A percentile compares a stretch with the other conserved stretches of the same genome.
phyloP scores from a whole-genome alignment of 2,797 vertebrate species.

The Falco peregrinus region DNA sequence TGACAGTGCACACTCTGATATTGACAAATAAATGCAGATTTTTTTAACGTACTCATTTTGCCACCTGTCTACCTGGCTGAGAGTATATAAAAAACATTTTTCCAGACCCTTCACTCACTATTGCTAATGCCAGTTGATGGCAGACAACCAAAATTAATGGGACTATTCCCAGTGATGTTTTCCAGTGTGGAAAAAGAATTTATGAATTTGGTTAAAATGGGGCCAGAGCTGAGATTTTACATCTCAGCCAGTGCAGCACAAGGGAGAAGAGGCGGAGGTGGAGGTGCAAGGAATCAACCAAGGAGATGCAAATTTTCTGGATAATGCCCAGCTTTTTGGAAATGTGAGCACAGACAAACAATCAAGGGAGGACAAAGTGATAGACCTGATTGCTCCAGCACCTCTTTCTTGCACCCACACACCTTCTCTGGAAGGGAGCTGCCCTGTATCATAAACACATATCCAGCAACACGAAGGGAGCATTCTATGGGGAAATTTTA shows the following conservation, averaged over 20 bases:
- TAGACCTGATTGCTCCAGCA: neutral
- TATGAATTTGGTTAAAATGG: neutral
- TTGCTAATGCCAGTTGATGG: neutral
- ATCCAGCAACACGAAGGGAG: neutral
- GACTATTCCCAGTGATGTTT: neutral
- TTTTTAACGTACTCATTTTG: conserved; percentile 69
- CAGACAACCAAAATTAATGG: neutral
- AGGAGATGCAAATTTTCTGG: neutral
- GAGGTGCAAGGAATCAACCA: neutral
- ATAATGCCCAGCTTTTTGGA: neutral
- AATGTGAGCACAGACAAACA: neutral
- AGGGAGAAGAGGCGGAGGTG: neutral
- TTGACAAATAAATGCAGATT: conserved; percentile 81
- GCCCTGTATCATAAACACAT: neutral
- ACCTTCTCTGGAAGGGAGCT: neutral
- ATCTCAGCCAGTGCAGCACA: neutral
- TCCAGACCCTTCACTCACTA: neutral
- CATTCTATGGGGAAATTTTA: neutral
- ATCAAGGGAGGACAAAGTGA: neutral
- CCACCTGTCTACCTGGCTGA: conserved; percentile 70
- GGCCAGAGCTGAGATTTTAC: neutral
- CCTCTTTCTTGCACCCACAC: neutral
- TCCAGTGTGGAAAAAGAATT: neutral
- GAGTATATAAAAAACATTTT: conserved; percentile 39
- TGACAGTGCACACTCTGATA: conserved; percentile 70